Evolutionary conservation across 2,888 invertebrate genomes (phyloP).

Genomic region (Liodrosophila aerea): DNA sequence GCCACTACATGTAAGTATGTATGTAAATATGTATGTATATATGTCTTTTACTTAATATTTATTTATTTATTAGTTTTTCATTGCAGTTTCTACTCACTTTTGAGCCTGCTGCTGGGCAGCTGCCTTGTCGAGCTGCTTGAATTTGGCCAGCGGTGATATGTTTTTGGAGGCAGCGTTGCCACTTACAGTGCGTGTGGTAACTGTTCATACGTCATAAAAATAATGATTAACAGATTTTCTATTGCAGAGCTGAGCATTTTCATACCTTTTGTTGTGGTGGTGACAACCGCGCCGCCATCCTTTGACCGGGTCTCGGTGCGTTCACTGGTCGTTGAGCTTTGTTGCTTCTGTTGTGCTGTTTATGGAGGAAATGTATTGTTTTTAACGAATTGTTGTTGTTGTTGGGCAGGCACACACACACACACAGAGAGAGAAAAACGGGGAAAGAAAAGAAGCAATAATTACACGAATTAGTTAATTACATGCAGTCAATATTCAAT

Average conservation of each 20-base stretch:
- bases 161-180: conserved; percentile 85
- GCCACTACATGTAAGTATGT: too few relatives aligned
- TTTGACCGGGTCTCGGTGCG: conserved; percentile 84
- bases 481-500: conserved; percentile 55
- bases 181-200: conserved; percentile 84
- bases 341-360: conserved; percentile 71
- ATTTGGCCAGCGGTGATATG: conserved; percentile 94
- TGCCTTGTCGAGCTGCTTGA: conserved; percentile 94
- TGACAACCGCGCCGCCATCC: conserved; percentile 85
- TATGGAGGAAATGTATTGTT: conserved; percentile 52
- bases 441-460: conserved; percentile 58
- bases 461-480: conserved; percentile 64
- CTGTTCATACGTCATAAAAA: conserved; percentile 42
- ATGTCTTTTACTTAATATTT: not conserved
- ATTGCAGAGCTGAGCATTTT: too few relatives aligned
- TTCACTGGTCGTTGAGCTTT: conserved; percentile 80
- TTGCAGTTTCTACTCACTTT: conserved; percentile 85
- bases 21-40: too few relatives aligned
- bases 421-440: conserved; percentile 16
- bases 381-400: conserved; percentile 50
- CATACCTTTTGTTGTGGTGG: conserved; percentile 85
- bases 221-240: too few relatives aligned
- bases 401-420: conserved; percentile 19
- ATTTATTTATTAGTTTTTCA: conserved; percentile 2
- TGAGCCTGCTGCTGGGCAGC: conserved; percentile 89